Evolutionary conservation across 1,140 invertebrate species (phyloP).

Genomic region (Dufourea novaeangliae): DNA sequence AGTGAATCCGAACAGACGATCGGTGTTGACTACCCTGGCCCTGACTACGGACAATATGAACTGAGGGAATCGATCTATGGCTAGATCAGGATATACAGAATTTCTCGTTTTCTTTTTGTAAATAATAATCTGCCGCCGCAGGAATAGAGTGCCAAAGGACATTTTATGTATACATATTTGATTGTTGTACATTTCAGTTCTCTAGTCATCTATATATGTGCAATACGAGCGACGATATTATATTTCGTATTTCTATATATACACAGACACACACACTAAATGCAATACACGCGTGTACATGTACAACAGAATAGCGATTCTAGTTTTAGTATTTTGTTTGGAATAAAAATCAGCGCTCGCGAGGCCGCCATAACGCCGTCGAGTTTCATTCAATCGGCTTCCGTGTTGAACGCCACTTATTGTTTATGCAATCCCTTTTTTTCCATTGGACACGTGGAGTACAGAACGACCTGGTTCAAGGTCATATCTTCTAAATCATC

Average conservation of each 20-base stretch:
- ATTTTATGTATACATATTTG: constrained; percentile 37
- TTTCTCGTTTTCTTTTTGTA: constrained; percentile 74
- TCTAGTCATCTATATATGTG: constrained; percentile 74
- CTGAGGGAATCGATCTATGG: constrained; percentile 65
- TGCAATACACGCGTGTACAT: constrained; percentile 27
- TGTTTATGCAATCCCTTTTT: background rate
- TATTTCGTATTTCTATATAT: constrained; percentile 63
- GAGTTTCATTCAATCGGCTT: background rate
- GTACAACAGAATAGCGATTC: constrained; percentile 60
- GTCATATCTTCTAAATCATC: no score
- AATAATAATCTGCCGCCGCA: constrained; percentile 69
- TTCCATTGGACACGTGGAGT: no score
- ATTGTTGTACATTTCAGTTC: constrained; percentile 61
- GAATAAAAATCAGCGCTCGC: constrained; percentile 61
- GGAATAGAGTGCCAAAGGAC: constrained; percentile 59
- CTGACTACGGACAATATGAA: constrained; percentile 89
- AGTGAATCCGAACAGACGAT: constrained; percentile 92
- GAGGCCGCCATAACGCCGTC: background rate
- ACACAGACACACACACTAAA: constrained; percentile 33
- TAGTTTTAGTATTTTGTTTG: constrained; percentile 70
- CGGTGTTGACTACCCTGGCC: constrained; percentile 90
- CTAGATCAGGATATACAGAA: background rate
- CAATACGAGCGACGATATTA: constrained; percentile 73
- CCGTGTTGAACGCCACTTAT: background rate
- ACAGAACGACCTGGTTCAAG: no score